These are phyloP conservation scores for Chloroclysta siterata DNA, from an alignment of 2,888 invertebrate genomes.

Conservation along the genomic window DNA sequence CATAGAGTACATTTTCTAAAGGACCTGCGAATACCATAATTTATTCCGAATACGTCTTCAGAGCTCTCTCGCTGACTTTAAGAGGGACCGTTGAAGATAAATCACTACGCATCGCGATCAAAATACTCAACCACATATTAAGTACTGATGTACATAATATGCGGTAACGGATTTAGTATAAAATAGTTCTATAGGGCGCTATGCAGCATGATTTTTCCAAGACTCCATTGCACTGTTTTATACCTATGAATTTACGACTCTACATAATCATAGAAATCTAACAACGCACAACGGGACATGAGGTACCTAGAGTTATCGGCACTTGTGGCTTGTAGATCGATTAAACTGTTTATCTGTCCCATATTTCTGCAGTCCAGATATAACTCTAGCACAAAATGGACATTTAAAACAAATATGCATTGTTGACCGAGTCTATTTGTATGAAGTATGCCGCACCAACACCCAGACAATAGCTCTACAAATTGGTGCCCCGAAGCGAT, in stretches of 20 bases:
- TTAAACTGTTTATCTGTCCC: not conserved
- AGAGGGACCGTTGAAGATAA: constrained; percentile 44
- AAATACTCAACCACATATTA: constrained; percentile 25
- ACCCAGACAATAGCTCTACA: constrained; percentile 59
- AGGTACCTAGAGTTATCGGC: not conserved
- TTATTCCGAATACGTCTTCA: constrained; percentile 51
- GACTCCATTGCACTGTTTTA: too few species aligned
- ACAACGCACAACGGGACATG: not conserved
- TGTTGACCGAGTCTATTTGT: not conserved
- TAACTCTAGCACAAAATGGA: not conserved
- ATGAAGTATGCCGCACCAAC: constrained; percentile 39
- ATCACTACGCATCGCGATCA: constrained; percentile 42
- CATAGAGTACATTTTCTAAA: constrained; percentile 28
- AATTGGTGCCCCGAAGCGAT: constrained; percentile 62
- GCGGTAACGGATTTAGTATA: not conserved
- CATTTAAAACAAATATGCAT: not conserved
- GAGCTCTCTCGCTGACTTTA: constrained; percentile 44
- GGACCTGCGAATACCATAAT: constrained; percentile 52
- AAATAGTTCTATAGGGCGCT: not conserved
- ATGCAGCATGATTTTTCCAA: too few species aligned
- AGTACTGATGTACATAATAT: not conserved
- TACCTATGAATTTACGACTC: too few species aligned
- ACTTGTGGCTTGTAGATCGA: not conserved
- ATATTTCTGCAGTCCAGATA: not conserved
- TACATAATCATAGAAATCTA: not conserved